These are phyloP conservation scores for Polyergus mexicanus DNA, from an alignment of 1,140 invertebrate species.

Conservation along the genomic window DNA sequence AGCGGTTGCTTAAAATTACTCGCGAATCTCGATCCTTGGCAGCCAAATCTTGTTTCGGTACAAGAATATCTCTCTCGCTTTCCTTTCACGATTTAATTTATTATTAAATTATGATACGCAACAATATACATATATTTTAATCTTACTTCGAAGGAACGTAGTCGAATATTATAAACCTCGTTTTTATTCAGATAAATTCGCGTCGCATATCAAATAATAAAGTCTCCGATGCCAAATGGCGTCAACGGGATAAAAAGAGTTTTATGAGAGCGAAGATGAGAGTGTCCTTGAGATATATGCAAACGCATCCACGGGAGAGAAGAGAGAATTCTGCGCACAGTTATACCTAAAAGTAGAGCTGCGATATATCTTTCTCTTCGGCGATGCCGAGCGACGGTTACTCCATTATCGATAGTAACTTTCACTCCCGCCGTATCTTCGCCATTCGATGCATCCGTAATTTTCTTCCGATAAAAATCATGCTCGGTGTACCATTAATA, in stretches of 20 bases:
- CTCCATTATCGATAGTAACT: conserved; percentile 64
- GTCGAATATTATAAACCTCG: conserved; percentile 17
- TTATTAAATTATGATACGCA: conserved; percentile 32
- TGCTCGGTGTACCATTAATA: conserved; percentile 1
- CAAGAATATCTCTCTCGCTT: conserved; percentile 30
- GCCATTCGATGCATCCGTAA: conserved; percentile 57
- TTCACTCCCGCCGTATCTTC: conserved; percentile 38
- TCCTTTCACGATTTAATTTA: conserved; percentile 2
- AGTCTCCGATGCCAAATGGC: conserved; percentile 39
- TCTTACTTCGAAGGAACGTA: conserved; percentile 5
- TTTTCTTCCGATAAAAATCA: conserved; percentile 62
- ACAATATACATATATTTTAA: conserved; percentile 27
- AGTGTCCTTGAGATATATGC: conserved; percentile 54
- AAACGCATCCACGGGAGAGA: conserved; percentile 22
- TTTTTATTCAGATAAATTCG: conserved; percentile 16
- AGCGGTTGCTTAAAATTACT: not conserved
- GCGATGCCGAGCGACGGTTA: conserved; percentile 18
- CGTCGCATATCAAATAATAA: conserved; percentile 47
- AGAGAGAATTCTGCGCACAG: conserved; percentile 40
- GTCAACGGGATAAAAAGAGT: conserved; percentile 44
- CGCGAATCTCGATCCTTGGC: conserved; percentile 3
- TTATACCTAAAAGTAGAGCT: conserved; percentile 55
- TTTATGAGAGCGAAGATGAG: conserved; percentile 45
- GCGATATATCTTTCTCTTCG: conserved; percentile 50
- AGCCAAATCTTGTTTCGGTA: not conserved